phyloP scores from a whole-genome alignment of 1,140 invertebrate genomes.

The Drosophila bifasciata region DNA sequence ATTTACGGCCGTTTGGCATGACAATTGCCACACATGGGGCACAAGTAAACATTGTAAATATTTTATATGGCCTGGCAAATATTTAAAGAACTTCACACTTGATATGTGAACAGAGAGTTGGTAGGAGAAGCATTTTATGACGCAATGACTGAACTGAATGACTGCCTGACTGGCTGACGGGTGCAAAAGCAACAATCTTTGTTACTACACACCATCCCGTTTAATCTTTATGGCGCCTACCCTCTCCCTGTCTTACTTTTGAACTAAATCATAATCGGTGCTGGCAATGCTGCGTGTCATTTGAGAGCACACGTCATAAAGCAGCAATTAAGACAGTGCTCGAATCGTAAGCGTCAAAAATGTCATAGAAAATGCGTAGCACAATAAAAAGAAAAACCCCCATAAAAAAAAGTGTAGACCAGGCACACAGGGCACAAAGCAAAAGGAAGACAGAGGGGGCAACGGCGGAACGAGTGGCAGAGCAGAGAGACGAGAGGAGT shows the following conservation, averaged over 20 bases:
- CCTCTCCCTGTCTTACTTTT: constrained; percentile 34
- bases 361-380: constrained; percentile 73
- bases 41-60: constrained; percentile 65
- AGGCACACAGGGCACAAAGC: constrained; percentile 22
- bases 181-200: constrained; percentile 56
- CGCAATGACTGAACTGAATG: not conserved
- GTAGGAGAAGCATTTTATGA: constrained; percentile 32
- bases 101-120: constrained; percentile 64
- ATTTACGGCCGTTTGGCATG: constrained; percentile 40
- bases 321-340: constrained; percentile 81
- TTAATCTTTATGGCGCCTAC: constrained; percentile 75
- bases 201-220: constrained; percentile 58
- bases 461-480: too few species aligned
- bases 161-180: constrained; percentile 30
- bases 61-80: constrained; percentile 69
- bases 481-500: not conserved
- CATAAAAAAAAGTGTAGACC: constrained; percentile 70
- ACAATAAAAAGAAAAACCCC: constrained; percentile 76
- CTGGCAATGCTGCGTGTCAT: constrained; percentile 73
- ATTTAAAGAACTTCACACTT: constrained; percentile 78
- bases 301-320: constrained; percentile 80
- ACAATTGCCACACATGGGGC: constrained; percentile 75
- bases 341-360: constrained; percentile 80
- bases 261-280: constrained; percentile 79
- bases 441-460: not conserved